phyloP scores from a whole-genome alignment of 2,113 vertebrate genomes.

The Hemiprocne comata region DNA sequence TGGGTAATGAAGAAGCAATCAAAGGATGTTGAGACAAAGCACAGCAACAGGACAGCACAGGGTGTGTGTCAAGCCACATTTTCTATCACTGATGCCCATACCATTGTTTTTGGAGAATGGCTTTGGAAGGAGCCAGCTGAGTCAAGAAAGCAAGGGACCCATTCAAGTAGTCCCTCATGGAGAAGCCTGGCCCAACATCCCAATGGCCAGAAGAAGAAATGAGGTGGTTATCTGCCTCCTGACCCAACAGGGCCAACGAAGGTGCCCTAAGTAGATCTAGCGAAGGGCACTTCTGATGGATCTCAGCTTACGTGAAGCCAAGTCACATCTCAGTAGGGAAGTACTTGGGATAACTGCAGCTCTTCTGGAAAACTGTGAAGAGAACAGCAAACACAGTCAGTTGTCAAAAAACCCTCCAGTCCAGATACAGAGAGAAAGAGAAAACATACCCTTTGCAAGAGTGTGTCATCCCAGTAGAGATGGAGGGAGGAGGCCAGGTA shows the following conservation, averaged over 20 bases:
- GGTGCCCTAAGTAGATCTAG: accelerated
- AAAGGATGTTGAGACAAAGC: not conserved
- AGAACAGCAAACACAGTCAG: not conserved
- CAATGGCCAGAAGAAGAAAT: not conserved
- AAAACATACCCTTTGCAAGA: not conserved
- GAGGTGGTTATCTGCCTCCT: accelerated
- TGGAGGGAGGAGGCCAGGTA: not conserved
- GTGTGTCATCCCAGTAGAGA: not conserved
- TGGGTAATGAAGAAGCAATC: not conserved
- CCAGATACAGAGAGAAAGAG: not conserved
- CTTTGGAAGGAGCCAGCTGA: not conserved
- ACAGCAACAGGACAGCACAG: not conserved
- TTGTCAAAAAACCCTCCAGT: not conserved
- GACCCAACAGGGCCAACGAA: not conserved
- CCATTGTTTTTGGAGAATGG: not conserved
- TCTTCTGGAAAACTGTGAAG: not conserved
- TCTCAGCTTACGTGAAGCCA: not conserved
- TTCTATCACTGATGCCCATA: not conserved
- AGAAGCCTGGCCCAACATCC: not conserved
- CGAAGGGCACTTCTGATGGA: not conserved
- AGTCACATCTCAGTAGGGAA: not conserved
- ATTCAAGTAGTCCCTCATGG: not conserved
- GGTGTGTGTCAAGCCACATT: not conserved
- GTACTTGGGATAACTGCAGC: not conserved
- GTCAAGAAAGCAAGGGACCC: not conserved